Evolutionary conservation across 2,797 vertebrate genomes (phyloP), one percentile per base, ranked within the genome.

Genomic region (Acomys russatus): DNA sequence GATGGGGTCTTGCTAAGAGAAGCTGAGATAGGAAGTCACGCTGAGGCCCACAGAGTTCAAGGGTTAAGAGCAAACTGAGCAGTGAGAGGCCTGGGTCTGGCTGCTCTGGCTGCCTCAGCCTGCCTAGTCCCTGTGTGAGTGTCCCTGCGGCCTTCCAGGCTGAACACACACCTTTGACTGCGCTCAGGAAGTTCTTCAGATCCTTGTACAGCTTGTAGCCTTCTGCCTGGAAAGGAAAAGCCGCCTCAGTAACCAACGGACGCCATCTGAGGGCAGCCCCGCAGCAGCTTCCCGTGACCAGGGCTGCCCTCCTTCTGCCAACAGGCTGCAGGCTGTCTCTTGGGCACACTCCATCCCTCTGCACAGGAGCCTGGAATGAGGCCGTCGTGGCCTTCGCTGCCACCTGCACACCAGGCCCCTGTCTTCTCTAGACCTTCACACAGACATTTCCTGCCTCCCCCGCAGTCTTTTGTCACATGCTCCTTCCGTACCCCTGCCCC

Each of bases 181-280:
- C 99, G 30, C 97, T 98, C 0, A 99, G 97, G 98, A 99, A 99
- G 92, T 98, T 98, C 97, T 99, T 99, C 94, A 99, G 98, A 96
- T 99, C 99, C 94, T 99, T 99, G 98, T 99, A 98, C 68, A 99
- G 99, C 80, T 98, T 99, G 94, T 99, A 98, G 90, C 99, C 99
- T 98, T 99, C 99, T 22, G 87, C 98, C 99, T 99, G 98, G 71
- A 98, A 98, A 93, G 95, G 80, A 92, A 83, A 78, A 8, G 5
- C 5, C 70, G n/a, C 86, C 92, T 54, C 80, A 79, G 59, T 97
- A 14, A 97, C 63, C 86, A 88, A 64, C 83, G 44, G 63, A 68
- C 94, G 44, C 64, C 54, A n/a, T 49, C 77, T 56, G 63, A 84
- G 93, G 95, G 64, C 22, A 80, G 9, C 18, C 92, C 86, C 80